Evolutionary conservation across 2,113 vertebrate genomes (phyloP), one percentile per base, ranked within the genome.

Genomic region (Cygnus atratus): DNA sequence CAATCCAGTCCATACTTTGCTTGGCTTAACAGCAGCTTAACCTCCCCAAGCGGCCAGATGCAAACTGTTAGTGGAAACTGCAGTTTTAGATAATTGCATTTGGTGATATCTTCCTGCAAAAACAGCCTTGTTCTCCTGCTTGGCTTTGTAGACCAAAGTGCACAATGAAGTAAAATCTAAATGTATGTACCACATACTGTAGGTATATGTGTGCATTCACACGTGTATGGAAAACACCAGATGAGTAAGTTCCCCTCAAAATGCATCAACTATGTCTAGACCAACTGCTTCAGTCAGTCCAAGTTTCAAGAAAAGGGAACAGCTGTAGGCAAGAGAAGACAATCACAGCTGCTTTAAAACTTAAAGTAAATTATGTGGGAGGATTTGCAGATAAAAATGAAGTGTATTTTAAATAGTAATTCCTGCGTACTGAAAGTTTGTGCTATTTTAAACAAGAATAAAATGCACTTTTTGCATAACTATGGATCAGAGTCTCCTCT

Each of bases 321-420:
- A 96, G 92, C 93, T 96, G 95, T 84, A 85, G 84, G 48, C 73
- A 95, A 77, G 70, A 79, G 41, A 93, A 94, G 52, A 41, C 52
- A 94, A 81, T 78, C 84, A 85, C 88, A 94, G 76, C 68, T 88
- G 75, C 50, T 90, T 88, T 92, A 87, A 95, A 96, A 79, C 50
- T 91, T 91, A 61, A 80, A 86, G 33, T 48, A 62, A 97, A 94
- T 80, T 78, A 87, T 6, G 25, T 59, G 55, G 90, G 76, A 96
- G 67, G 55, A 91, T 79, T 86, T 90, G n/a, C 43, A 95, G 59
- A 84, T 83, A 73, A 74, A 79, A 92, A 39, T 16, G 1, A 92
- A 66, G 7, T 41, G 26, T 21, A 79, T 84, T 94, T 84, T 72
- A 84, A 95, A 71, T 10, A 72, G 44, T 4, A 41, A 41, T 62